Evolutionary conservation across 2,888 invertebrate genomes (phyloP).

Genomic region (Hermodice carunculata): DNA sequence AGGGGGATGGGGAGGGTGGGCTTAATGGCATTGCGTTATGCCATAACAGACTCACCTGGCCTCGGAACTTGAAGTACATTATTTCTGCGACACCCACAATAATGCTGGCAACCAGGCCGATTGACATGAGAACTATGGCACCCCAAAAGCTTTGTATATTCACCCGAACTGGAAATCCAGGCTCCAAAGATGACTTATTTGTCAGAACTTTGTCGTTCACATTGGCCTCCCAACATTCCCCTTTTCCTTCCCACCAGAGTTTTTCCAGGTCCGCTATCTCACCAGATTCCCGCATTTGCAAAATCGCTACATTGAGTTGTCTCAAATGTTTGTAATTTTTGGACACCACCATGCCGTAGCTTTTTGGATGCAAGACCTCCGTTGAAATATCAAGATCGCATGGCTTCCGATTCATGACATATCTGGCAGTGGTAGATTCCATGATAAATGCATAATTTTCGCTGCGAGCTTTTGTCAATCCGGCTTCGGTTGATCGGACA

Average conservation of each 20-base stretch:
- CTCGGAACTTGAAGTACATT: constrained; percentile 34
- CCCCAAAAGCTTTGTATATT: constrained; percentile 35
- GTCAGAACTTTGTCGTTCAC: constrained; percentile 15
- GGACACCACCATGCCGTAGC: no score
- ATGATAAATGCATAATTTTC: constrained; percentile 40
- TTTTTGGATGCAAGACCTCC: no score
- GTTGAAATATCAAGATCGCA: no score
- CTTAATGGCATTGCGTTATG: no score
- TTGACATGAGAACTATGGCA: constrained; percentile 22
- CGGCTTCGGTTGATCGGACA: constrained; percentile 1
- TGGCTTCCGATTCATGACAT: constrained; percentile 19
- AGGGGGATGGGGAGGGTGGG: no score
- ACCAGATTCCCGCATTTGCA: no score
- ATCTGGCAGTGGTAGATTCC: constrained; percentile 30
- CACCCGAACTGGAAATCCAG: constrained; percentile 26
- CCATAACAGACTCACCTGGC: constrained; percentile 27
- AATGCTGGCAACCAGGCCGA: constrained; percentile 25
- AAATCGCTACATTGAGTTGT: no score
- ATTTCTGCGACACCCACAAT: constrained; percentile 26
- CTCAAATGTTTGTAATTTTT: no score
- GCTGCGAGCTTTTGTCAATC: no score
- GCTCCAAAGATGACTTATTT: neutral
- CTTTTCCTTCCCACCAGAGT: constrained; percentile 26
- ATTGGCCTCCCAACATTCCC: constrained; percentile 38
- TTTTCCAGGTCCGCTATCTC: constrained; percentile 34